Base-by-base conservation (phyloP, 1,140 invertebrate genomes). In the Aphaenogaster floridana region DNA sequence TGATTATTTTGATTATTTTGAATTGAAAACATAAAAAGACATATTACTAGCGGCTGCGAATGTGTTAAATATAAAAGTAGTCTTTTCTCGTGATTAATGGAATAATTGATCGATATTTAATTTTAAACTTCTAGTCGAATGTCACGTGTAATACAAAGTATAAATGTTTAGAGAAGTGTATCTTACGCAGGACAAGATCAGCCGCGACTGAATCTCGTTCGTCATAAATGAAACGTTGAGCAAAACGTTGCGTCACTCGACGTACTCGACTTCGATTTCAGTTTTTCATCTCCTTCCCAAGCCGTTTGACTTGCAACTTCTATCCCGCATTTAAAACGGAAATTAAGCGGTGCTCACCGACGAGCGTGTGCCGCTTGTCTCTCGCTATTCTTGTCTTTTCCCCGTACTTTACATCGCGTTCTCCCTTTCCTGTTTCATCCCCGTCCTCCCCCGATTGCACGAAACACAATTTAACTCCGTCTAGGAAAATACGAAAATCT, bases 271-370 rank as follows among this genome's bases (percentile, higher is more conserved):
- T 90, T 90, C 89, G 88, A 90, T 90, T 89, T 87, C 72, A 86
- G 76, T 88, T 90, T 74, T 90, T 91, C 89, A 86, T 90, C 80
- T 77, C 66, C 39, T 45, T 11, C 11, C 50, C 34, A 5, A 50
- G 77, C 69, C 45, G 79, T 86, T 88, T 81, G 79, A 57, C 69
- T 76, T 28, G 86, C 89, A 79, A 83, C 59, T 87, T 87, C 59
- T 90, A 81, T 71, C 63, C 57, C 76, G 89, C 89, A 91, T 91
- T 88, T 88, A 91, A 91, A 91, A 50, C 89, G 89, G 86, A 88
- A 90, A 90, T 90, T 90, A 90, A 90, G 86, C 89, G 80, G 48
- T 52, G 52, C 42, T 4, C 74, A 66, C n/a, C 15, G 78, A 71
- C 17, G 48, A 72, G 45, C 17, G 39, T 50, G 52, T 45, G 64